A percentile compares a stretch with the other conserved stretches of the same genome.
These are phyloP conservation scores for Nannobrachium achirus DNA, from an alignment of 2,113 vertebrate genomes.

Conservation along the genomic window DNA sequence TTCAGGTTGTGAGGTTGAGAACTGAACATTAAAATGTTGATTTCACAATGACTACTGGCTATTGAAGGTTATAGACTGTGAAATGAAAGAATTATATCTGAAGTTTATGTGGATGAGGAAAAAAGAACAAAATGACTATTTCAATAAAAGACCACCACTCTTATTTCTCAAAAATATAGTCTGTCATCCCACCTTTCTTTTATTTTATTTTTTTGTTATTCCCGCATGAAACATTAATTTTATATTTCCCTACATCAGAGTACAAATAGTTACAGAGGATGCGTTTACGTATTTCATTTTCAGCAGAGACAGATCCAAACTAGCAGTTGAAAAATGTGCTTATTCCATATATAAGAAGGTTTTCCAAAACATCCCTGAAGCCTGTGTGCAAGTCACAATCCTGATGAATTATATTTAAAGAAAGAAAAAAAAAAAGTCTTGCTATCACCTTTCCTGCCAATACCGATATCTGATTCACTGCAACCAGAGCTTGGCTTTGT, in stretches of 20 bases:
- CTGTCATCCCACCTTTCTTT: background rate
- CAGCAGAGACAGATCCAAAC: constrained; percentile 5
- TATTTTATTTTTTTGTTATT: background rate
- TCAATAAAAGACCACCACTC: background rate
- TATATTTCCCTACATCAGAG: background rate
- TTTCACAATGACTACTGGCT: no score
- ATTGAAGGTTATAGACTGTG: no score
- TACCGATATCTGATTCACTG: constrained; percentile 70
- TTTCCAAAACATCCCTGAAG: constrained; percentile 41
- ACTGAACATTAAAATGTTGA: no score
- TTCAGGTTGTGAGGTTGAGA: no score
- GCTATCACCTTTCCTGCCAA: constrained; percentile 64
- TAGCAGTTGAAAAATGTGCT: background rate
- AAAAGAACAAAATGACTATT: no score
- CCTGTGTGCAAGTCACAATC: constrained; percentile 34
- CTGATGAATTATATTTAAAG: constrained; percentile 38
- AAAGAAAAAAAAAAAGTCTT: constrained; percentile 45
- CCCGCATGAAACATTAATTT: background rate
- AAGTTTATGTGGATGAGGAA: no score
- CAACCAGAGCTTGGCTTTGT: constrained; percentile 68
- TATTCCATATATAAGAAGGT: constrained; percentile 5
- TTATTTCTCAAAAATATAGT: background rate
- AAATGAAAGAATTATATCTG: no score
- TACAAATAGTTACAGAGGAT: background rate
- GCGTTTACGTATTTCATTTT: background rate